Conservation (phyloP, 2,888 invertebrate species). For the Meteorus colon region DNA sequence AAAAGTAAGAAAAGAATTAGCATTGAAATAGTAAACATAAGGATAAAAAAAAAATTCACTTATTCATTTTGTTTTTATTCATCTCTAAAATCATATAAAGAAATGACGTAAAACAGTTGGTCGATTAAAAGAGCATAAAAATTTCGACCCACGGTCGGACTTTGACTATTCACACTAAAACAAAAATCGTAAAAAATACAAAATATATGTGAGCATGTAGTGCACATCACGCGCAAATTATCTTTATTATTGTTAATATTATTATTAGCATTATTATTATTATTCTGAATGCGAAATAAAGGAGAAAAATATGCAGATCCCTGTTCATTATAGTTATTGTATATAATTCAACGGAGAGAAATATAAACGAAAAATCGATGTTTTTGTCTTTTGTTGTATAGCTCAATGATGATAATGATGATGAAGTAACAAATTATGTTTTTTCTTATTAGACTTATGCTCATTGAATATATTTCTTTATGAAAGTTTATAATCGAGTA, state of each 20-base stretch:
- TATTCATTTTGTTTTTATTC: constrained; percentile 49
- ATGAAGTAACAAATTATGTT: background rate
- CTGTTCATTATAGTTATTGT: too few species aligned
- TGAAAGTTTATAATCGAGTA: constrained; percentile 1
- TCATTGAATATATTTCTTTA: background rate
- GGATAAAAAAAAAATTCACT: constrained; percentile 32
- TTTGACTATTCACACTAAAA: constrained; percentile 57
- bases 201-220: constrained; percentile 33
- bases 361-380: background rate
- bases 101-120: constrained; percentile 57
- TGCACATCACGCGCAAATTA: constrained; percentile 16
- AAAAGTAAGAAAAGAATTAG: constrained; percentile 31
- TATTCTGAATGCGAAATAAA: too few species aligned
- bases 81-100: constrained; percentile 54
- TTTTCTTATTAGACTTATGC: constrained; percentile 1
- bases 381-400: constrained; percentile 1
- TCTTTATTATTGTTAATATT: too few species aligned
- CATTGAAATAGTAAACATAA: background rate
- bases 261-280: too few species aligned
- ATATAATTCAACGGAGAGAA: too few species aligned
- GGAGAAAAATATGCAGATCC: too few species aligned
- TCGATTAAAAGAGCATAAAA: constrained; percentile 58
- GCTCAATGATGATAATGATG: constrained; percentile 1
- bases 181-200: constrained; percentile 41
- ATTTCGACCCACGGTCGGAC: constrained; percentile 51